Conservation (phyloP, 1,140 invertebrate genomes). For the Nephila pilipes region DNA sequence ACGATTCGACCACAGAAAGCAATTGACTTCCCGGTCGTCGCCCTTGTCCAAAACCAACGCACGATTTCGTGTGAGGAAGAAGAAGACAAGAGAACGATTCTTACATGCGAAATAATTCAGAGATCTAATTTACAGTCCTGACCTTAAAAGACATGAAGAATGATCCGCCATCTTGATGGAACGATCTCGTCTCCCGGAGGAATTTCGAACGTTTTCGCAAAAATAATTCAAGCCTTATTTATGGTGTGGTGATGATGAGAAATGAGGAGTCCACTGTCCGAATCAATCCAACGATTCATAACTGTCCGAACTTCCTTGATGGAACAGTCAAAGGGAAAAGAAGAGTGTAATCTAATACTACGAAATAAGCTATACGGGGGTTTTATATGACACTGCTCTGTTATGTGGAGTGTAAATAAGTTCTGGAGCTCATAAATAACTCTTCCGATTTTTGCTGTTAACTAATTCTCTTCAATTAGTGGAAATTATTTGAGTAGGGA, state of each 20-base stretch:
- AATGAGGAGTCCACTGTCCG: conserved; percentile 7
- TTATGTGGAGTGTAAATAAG: conserved; percentile 52
- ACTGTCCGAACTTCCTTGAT: conserved; percentile 25
- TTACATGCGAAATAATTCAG: conserved; percentile 51
- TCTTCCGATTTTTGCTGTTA: conserved; percentile 43
- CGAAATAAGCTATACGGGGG: not conserved
- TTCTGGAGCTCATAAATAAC: conserved; percentile 29
- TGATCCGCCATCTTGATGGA: not conserved
- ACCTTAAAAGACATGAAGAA: conserved; percentile 29
- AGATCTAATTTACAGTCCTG: conserved; percentile 4
- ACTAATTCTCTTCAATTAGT: conserved; percentile 51
- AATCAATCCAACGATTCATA: conserved; percentile 29
- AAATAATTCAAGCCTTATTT: conserved; percentile 13
- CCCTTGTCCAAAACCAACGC: conserved; percentile 18
- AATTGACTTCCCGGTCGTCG: conserved; percentile 51
- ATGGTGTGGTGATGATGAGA: conserved; percentile 35
- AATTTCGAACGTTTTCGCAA: conserved; percentile 28
- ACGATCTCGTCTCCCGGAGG: not conserved
- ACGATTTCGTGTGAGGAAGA: conserved; percentile 32
- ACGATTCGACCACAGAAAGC: not conserved
- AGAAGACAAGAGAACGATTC: conserved; percentile 17
- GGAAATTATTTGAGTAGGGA: conserved; percentile 1
- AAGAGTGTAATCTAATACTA: not conserved
- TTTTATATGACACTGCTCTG: conserved; percentile 35
- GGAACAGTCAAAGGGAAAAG: not conserved